Percentiles rank a stretch among this genome's conserved stretches.
Evolutionary conservation across 2,113 vertebrate genomes (phyloP).

Genomic region (Dipodomys ordii): DNA sequence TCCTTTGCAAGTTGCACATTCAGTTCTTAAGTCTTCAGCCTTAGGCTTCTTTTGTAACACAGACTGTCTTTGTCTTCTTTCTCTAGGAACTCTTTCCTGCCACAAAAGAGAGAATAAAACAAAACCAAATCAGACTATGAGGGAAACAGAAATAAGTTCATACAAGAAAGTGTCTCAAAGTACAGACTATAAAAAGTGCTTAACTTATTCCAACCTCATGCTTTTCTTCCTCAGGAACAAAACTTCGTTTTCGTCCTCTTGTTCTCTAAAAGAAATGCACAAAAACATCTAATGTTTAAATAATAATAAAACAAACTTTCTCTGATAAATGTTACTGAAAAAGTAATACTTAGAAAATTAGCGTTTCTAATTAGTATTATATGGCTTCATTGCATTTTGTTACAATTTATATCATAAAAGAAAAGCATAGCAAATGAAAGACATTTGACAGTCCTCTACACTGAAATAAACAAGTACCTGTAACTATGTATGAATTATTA

Average conservation of each 20-base stretch:
- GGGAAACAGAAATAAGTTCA: conserved; percentile 11
- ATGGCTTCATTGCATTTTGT: background rate
- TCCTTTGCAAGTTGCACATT: conserved; percentile 96
- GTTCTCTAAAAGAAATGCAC: conserved; percentile 92
- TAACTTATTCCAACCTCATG: conserved; percentile 91
- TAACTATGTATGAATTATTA: background rate
- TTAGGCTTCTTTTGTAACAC: conserved; percentile 96
- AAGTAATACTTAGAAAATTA: conserved; percentile 22
- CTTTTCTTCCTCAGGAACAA: conserved; percentile 95
- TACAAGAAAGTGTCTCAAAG: conserved; percentile 46
- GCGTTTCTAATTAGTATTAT: conserved; percentile 41
- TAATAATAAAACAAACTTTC: conserved; percentile 34
- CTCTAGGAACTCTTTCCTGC: conserved; percentile 94
- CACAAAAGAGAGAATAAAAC: conserved; percentile 65
- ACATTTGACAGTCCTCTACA: background rate
- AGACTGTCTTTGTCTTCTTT: conserved; percentile 94
- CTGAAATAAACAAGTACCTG: background rate
- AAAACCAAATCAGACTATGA: background rate
- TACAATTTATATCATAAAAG: background rate
- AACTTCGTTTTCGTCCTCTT: conserved; percentile 96
- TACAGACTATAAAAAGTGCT: conserved; percentile 67
- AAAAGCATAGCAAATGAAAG: conserved; percentile 3
- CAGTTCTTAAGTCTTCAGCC: conserved; percentile 95
- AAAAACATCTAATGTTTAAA: conserved; percentile 64
- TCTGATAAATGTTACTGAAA: conserved; percentile 47